A percentile compares a stretch with the other conserved stretches of the same genome.
Conservation (phyloP, 2,797 vertebrate genomes). For the Falco columbarius region DNA sequence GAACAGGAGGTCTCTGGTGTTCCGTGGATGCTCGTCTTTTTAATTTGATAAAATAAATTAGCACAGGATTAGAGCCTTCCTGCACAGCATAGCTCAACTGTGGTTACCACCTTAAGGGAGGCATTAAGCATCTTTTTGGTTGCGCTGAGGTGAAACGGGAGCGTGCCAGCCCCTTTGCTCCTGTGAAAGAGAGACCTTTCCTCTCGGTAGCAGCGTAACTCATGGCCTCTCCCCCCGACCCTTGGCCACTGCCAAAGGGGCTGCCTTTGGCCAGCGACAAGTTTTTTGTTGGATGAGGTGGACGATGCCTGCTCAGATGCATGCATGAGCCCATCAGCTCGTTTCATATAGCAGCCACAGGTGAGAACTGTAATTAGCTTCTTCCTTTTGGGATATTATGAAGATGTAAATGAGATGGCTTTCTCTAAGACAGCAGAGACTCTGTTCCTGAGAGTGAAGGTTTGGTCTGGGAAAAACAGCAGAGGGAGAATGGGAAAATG, state of each 20-base stretch:
- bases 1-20: constrained; percentile 71
- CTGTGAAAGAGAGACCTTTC: not conserved
- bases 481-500: not conserved
- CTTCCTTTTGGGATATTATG: not conserved
- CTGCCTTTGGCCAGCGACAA: not conserved
- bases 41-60: constrained; percentile 83
- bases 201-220: not conserved
- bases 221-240: not conserved
- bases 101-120: constrained; percentile 41
- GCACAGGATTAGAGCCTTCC: constrained; percentile 73
- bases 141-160: not conserved
- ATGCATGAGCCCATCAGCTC: fast-evolving
- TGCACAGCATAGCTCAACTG: constrained; percentile 9
- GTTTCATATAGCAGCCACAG: fast-evolving
- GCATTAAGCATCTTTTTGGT: constrained; percentile 11
- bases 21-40: constrained; percentile 73
- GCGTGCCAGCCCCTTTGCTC: fast-evolving
- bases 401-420: not conserved
- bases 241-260: not conserved
- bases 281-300: not conserved
- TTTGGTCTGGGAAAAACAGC: not conserved
- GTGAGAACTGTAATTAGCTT: not conserved
- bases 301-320: not conserved
- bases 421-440: not conserved
- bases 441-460: not conserved